Evolutionary conservation across 2,888 invertebrate species (phyloP).

Genomic region (Strigamia crassipes): DNA sequence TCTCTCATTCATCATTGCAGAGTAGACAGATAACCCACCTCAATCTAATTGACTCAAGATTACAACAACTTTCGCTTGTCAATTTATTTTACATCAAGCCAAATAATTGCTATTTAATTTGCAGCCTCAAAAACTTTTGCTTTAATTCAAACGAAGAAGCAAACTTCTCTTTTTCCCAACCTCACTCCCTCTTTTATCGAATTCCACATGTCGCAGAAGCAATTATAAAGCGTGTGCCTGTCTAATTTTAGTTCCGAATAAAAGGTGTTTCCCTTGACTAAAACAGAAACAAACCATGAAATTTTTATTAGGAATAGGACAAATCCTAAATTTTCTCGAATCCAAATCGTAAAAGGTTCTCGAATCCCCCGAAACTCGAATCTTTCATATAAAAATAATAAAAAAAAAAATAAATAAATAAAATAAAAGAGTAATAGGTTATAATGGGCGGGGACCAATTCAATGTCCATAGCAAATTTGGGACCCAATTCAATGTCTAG

Average conservation of each 20-base stretch:
- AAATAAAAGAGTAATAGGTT: too few species aligned
- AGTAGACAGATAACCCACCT: slow-evolving; percentile 12
- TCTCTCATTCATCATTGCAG: slow-evolving; percentile 7
- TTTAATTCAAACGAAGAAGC: neutral
- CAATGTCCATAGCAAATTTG: too few species aligned
- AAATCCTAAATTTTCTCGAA: too few species aligned
- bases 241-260: neutral
- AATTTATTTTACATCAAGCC: neutral
- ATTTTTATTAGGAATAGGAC: too few species aligned
- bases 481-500: too few species aligned
- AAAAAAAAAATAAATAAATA: too few species aligned
- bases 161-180: neutral
- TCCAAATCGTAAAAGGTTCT: too few species aligned
- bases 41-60: slow-evolving; percentile 16
- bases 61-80: slow-evolving; percentile 22
- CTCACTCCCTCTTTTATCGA: neutral
- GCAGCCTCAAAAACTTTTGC: neutral
- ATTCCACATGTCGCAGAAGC: slow-evolving; percentile 7
- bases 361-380: too few species aligned
- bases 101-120: slow-evolving; percentile 23
- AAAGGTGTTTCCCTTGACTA: neutral
- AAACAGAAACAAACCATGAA: neutral
- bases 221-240: neutral
- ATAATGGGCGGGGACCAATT: too few species aligned
- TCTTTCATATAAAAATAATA: too few species aligned